Percentiles rank a stretch among this genome's conserved stretches.
Evolutionary conservation across 2,888 invertebrate species (phyloP).

Genomic region (Euplagia quadripunctaria): DNA sequence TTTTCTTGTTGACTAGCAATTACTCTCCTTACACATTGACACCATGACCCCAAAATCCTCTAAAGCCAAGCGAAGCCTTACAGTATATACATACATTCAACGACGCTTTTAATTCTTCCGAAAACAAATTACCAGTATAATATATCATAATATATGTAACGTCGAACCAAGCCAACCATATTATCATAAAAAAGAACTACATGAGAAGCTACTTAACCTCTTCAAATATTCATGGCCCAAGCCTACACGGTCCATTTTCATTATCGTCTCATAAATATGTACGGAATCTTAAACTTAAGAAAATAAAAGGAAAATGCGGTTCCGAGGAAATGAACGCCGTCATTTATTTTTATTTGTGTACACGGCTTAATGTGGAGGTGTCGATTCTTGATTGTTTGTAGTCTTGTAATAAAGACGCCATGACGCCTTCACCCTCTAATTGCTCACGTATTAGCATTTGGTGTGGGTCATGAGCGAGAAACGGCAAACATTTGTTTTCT

Average conservation of each 20-base stretch:
- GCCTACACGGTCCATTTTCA: constrained; percentile 56
- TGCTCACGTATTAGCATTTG: constrained; percentile 25
- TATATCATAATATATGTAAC: constrained; percentile 32
- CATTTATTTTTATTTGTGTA: constrained; percentile 36
- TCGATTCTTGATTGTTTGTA: constrained; percentile 43
- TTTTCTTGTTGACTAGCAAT: no score
- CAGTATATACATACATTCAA: neutral
- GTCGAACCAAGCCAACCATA: constrained; percentile 38
- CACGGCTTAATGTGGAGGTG: constrained; percentile 28
- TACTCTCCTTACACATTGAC: no score
- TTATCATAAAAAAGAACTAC: constrained; percentile 49
- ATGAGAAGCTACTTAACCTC: constrained; percentile 47
- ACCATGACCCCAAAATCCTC: no score
- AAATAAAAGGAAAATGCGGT: constrained; percentile 24
- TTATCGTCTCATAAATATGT: constrained; percentile 58
- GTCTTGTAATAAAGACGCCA: constrained; percentile 37
- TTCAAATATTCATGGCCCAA: constrained; percentile 57
- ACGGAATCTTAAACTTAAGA: constrained; percentile 35
- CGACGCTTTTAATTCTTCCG: neutral
- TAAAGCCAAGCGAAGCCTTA: no score
- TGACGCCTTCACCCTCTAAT: constrained; percentile 38
- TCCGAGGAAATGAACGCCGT: constrained; percentile 21
- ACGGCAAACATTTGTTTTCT: constrained; percentile 26
- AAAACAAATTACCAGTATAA: constrained; percentile 18
- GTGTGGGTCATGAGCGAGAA: constrained; percentile 23